A percentile compares a stretch with the other conserved stretches of the same genome.
Evolutionary conservation across 2,113 vertebrate species (phyloP).

Genomic region (Turdus rufiventris): DNA sequence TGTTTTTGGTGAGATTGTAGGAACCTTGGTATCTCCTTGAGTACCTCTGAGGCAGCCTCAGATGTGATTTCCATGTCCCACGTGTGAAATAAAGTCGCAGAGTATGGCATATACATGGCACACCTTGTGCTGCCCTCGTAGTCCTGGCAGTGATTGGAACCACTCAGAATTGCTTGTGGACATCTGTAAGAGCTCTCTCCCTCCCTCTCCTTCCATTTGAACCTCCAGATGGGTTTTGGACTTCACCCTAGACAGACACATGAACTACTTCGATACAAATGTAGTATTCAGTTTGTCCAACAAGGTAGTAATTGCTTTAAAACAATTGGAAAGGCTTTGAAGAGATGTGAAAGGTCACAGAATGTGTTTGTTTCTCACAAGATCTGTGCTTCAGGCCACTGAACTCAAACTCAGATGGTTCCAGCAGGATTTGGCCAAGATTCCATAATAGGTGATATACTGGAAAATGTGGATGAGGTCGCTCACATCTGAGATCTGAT

Average conservation of each 20-base stretch:
- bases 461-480: not conserved
- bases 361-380: not conserved
- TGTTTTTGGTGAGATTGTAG: not conserved
- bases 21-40: not conserved
- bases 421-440: not conserved
- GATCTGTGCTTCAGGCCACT: not conserved
- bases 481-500: not conserved
- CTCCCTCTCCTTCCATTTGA: not conserved
- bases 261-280: not conserved
- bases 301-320: not conserved
- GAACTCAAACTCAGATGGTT: not conserved
- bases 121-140: not conserved
- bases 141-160: not conserved
- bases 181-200: not conserved
- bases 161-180: not conserved
- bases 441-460: not conserved
- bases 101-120: not conserved
- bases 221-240: not conserved
- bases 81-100: not conserved
- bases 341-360: not conserved
- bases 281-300: not conserved
- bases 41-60: not conserved
- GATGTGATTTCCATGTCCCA: not conserved
- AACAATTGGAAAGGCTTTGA: not conserved
- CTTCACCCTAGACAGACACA: not conserved